phyloP scores from a whole-genome alignment of 2,113 vertebrate genomes.

The Semnornis frantzii region DNA sequence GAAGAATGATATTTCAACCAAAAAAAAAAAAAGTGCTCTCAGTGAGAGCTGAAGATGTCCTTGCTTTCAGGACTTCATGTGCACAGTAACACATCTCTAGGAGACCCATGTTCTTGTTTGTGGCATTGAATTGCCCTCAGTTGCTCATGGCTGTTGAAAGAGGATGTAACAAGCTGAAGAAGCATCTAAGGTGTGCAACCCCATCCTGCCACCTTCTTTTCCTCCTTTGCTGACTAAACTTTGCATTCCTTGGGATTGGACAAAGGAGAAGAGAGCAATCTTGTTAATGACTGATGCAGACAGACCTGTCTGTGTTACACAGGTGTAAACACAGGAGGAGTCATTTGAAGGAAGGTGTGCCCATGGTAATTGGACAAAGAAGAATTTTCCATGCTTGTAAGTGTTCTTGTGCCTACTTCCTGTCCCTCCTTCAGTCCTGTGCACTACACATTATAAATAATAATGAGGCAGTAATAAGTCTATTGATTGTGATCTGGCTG shows the following conservation, averaged over 20 bases:
- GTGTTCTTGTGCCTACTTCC: background rate
- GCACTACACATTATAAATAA: background rate
- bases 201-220: background rate
- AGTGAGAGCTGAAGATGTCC: conserved; percentile 31
- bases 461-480: background rate
- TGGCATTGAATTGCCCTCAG: background rate
- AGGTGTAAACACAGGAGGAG: background rate
- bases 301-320: background rate
- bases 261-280: background rate
- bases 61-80: background rate
- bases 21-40: conserved; percentile 54
- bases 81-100: background rate
- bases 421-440: background rate
- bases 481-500: background rate
- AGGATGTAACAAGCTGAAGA: background rate
- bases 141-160: background rate
- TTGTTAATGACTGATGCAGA: background rate
- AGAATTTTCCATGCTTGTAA: background rate
- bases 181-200: background rate
- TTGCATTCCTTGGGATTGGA: background rate
- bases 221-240: background rate
- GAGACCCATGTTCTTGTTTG: background rate
- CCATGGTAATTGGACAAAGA: background rate
- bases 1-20: conserved; percentile 77
- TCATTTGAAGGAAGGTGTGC: background rate